Conservation (phyloP, 2,888 invertebrate species). For the Pseudanteris insignis region DNA sequence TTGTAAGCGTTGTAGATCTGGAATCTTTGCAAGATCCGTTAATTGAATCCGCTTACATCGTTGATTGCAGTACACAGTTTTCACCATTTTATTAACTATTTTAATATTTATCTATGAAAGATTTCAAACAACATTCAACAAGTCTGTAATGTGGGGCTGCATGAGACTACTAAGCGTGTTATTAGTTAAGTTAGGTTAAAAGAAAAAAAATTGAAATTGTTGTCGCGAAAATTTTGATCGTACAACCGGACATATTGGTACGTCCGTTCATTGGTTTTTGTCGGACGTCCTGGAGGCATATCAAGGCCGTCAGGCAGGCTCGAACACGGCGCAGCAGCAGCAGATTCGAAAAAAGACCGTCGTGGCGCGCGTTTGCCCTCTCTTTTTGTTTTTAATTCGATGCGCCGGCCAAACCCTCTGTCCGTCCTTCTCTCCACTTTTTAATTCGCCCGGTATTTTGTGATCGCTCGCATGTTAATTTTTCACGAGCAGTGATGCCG, state of each 20-base stretch:
- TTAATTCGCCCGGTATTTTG: conserved; percentile 59
- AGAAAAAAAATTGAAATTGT: conserved; percentile 31
- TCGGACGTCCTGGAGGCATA: conserved; percentile 46
- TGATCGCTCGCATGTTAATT: conserved; percentile 64
- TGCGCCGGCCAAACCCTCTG: conserved; percentile 23
- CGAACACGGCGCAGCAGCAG: conserved; percentile 20
- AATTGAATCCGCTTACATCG: too few species aligned
- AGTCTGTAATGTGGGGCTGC: too few species aligned
- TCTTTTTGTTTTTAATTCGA: conserved; percentile 44
- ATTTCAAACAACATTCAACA: too few species aligned
- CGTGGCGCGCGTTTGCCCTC: conserved; percentile 22
- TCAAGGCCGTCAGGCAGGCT: conserved; percentile 32
- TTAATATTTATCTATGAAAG: too few species aligned
- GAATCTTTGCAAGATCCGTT: too few species aligned
- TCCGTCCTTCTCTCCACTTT: conserved; percentile 47
- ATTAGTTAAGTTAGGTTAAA: not conserved
- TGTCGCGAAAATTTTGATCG: conserved; percentile 31
- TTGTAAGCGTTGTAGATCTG: too few species aligned
- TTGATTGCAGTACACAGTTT: too few species aligned
- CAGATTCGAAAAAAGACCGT: conserved; percentile 40
- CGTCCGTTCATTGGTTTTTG: conserved; percentile 50
- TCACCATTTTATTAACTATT: too few species aligned
- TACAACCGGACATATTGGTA: conserved; percentile 37
- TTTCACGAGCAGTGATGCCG: conserved; percentile 59
- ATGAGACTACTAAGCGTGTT: not conserved